Percentiles rank a stretch among this genome's conserved stretches.
phyloP scores from a whole-genome alignment of 2,888 invertebrate species.

The Calephelis perditalis region DNA sequence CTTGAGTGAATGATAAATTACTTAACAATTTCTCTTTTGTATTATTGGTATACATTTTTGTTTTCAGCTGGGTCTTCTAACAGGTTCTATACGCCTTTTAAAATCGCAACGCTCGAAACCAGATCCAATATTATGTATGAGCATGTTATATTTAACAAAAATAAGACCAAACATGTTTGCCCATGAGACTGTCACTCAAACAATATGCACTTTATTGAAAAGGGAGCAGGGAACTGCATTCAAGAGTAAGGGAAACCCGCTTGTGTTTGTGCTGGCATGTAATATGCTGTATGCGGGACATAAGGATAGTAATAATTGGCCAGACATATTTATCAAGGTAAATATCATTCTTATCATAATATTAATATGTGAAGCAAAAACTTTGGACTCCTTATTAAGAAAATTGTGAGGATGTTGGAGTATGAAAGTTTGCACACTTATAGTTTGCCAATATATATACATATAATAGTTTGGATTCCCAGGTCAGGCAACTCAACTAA shows the following conservation, averaged over 20 bases:
- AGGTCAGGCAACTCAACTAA: no score
- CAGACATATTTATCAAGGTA: conserved; percentile 93
- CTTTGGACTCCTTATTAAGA: no score
- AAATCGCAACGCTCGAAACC: conserved; percentile 89
- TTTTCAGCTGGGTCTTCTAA: conserved; percentile 83
- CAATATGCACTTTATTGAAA: conserved; percentile 88
- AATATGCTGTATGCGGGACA: conserved; percentile 91
- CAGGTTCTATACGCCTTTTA: conserved; percentile 91
- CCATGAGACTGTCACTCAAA: conserved; percentile 86
- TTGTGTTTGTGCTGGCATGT: conserved; percentile 89
- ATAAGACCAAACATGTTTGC: conserved; percentile 86
- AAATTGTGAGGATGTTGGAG: no score
- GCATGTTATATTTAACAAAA: conserved; percentile 89
- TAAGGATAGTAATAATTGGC: conserved; percentile 91
- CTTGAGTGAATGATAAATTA: no score
- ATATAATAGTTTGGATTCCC: no score
- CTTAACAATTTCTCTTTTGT: not conserved
- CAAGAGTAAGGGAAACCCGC: conserved; percentile 88
- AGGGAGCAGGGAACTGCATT: conserved; percentile 84
- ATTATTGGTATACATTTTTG: conserved; percentile 3
- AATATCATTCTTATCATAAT: conserved; percentile 18
- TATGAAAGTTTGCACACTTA: no score
- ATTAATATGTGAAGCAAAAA: no score
- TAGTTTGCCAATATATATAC: no score
- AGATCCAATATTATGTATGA: conserved; percentile 86